These are phyloP conservation scores for Drosophila anomelani DNA, from an alignment of 2,888 invertebrate species.

Conservation along the genomic window DNA sequence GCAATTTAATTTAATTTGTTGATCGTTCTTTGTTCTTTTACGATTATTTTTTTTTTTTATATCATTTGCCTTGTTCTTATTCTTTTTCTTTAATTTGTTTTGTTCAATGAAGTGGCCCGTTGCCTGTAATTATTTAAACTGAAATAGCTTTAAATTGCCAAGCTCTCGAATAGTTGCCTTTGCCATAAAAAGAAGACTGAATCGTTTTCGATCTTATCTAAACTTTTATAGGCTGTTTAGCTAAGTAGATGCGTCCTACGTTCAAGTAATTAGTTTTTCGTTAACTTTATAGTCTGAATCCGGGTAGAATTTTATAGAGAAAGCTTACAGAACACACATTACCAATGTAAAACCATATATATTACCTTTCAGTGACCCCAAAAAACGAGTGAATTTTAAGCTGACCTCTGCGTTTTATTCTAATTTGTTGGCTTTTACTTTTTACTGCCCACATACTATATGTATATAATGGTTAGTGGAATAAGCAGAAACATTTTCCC, in stretches of 20 bases:
- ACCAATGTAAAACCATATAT: too few species aligned
- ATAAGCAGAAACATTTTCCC: slow-evolving; percentile 18
- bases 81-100: slow-evolving; percentile 22
- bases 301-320: not conserved
- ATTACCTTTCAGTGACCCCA: not conserved
- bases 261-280: slow-evolving; percentile 3
- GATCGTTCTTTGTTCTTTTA: slow-evolving; percentile 32
- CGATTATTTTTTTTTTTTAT: slow-evolving; percentile 19
- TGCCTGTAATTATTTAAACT: slow-evolving; percentile 60
- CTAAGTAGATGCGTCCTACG: slow-evolving; percentile 10
- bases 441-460: slow-evolving; percentile 32
- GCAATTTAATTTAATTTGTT: slow-evolving; percentile 63
- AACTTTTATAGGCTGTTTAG: slow-evolving; percentile 16
- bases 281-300: not conserved
- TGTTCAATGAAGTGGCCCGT: slow-evolving; percentile 24
- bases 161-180: slow-evolving; percentile 4
- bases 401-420: slow-evolving; percentile 16
- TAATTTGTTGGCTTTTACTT: slow-evolving; percentile 44
- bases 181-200: slow-evolving; percentile 18
- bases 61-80: slow-evolving; percentile 35
- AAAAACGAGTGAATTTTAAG: not conserved
- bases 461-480: not conserved
- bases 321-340: not conserved
- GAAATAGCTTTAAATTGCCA: slow-evolving; percentile 22
- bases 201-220: slow-evolving; percentile 22